Evolutionary conservation across 2,797 vertebrate genomes (phyloP).

Genomic region (Falco rusticolus): DNA sequence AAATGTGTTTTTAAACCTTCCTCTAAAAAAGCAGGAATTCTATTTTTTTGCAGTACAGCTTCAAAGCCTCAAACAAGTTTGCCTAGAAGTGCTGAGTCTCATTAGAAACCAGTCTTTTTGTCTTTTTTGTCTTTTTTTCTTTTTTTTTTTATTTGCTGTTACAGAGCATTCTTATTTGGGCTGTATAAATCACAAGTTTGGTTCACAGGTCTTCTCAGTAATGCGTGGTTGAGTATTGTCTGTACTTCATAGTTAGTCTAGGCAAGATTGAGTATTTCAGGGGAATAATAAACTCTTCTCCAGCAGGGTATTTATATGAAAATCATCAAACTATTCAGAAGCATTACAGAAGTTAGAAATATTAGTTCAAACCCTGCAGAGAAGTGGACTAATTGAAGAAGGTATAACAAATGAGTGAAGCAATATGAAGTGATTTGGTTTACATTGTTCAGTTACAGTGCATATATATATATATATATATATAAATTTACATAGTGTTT

Average conservation of each 20-base stretch:
- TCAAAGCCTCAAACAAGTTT: not conserved
- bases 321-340: not conserved
- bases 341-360: not conserved
- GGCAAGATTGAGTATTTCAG: not conserved
- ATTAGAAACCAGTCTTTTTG: not conserved
- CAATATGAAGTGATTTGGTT: not conserved
- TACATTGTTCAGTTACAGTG: not conserved
- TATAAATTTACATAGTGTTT: not conserved
- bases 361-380: not conserved
- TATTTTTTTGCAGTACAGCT: not conserved
- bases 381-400: not conserved
- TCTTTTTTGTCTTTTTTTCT: not conserved
- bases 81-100: not conserved
- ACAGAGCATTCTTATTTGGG: not conserved
- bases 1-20: not conserved
- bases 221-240: not conserved
- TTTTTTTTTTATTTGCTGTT: not conserved
- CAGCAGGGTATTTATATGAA: not conserved
- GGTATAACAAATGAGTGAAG: not conserved
- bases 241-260: not conserved
- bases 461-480: not conserved
- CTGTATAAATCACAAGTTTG: not conserved
- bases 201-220: not conserved
- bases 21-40: not conserved
- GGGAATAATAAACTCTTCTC: not conserved